Evolutionary conservation across 2,797 vertebrate species (phyloP), one percentile per base, ranked within the genome.

Genomic region (Serranus cabrilla): DNA sequence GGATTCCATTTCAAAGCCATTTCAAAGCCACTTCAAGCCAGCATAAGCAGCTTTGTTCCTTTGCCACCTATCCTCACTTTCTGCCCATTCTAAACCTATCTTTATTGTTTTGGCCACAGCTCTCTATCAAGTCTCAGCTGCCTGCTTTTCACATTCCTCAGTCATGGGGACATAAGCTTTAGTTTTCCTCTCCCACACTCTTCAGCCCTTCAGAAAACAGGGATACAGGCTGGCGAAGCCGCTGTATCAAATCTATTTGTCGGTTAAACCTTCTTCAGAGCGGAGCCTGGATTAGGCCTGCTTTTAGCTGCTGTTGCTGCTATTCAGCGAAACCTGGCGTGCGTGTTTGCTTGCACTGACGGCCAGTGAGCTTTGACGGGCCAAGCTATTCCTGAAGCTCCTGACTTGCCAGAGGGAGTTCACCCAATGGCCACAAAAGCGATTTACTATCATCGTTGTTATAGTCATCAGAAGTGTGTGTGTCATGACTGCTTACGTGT

Each of bases 161-260:
- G 80, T 75, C 79, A 65, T 39, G 51, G 81, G 71, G 70, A 80
- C 64, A 50, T 76, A 88, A 86, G 83, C 84, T 66, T 80, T 75
- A 37, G 73, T 82, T 82, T 86, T 84, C 59, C 77, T 92, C 88
- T 87, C 87, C 74, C 78, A 84, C 86, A 85, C 80, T 84, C 60
- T 80, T 80, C 77, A 78, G 54, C 42, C 54, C 46, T 78, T 66
- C 72, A 56, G 64, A 86, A 82, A 81, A 86, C 58, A 50, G 40
- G 72, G 76, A 81, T 74, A 55, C 18, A 12, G 54, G 58, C 76
- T 72, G 82, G 83, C 50, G 37, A 46, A 81, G 72, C 51, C 21
- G 20, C 81, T 87, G 82, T 81, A 85, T 86, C 86, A 82, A 91
- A 91, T 90, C 82, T 80, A 80, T 87, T 86, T 86, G 84, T 87